Conservation (phyloP, 2,888 invertebrate species). For the Drosophila monieri region DNA sequence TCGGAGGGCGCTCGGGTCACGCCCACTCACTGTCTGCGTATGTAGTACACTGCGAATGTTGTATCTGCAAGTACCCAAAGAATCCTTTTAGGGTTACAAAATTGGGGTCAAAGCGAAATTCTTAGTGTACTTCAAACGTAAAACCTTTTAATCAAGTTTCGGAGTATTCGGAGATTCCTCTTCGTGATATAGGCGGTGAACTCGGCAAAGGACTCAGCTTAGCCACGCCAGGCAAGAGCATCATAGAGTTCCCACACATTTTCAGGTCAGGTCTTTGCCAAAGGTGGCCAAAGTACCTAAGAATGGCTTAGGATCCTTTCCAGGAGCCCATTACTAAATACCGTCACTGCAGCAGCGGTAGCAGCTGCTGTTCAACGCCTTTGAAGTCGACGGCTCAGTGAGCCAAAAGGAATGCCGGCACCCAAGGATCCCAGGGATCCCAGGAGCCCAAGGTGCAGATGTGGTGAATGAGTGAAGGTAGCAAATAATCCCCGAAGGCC, state of each 20-base stretch:
- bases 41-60: constrained; percentile 23
- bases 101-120: constrained; percentile 6
- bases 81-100: too few relatives aligned
- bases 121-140: background rate
- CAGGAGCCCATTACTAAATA: constrained; percentile 64
- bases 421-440: background rate
- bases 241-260: constrained; percentile 5
- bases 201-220: background rate
- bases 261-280: constrained; percentile 1
- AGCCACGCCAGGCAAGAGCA: background rate
- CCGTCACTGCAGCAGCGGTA: constrained; percentile 39
- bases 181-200: too few relatives aligned
- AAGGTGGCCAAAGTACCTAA: constrained; percentile 32
- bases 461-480: constrained; percentile 32
- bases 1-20: constrained; percentile 42
- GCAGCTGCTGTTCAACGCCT: constrained; percentile 54
- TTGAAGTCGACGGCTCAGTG: constrained; percentile 51
- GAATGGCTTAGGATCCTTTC: constrained; percentile 24
- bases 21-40: constrained; percentile 44
- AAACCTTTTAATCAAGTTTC: background rate
- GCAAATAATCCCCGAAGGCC: constrained; percentile 8
- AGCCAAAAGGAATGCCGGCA: constrained; percentile 11
- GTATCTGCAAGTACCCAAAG: background rate
- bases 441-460: constrained; percentile 19
- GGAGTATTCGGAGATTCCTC: background rate